Evolutionary conservation across 2,888 invertebrate genomes (phyloP), one percentile per base, ranked within the genome.

Genomic region (Pachymerium ferrugineum): DNA sequence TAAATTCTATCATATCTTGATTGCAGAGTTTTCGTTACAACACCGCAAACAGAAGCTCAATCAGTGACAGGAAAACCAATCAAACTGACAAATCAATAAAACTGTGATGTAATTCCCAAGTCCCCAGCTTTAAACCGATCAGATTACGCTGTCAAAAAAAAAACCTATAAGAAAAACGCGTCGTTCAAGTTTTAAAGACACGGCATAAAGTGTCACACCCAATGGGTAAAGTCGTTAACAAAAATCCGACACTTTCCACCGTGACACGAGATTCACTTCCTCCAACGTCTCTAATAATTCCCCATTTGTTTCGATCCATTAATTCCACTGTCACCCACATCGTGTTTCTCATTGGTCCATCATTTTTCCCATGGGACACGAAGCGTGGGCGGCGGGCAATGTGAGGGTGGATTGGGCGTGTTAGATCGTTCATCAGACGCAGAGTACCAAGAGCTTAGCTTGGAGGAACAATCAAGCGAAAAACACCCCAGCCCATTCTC

Each of bases 401-500:
- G 16, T n/a, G 47, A 10, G 10, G 19, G 47, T 19, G 22, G 47
- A n/a, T 54, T n/a, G 47, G 22, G 47, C 19, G 10, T 22, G 47
- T 19, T 22, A 22, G 22, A 54, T 54, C 47, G 47, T 54, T 22
- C 47, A 54, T 54, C 47, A 54, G 47, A 10, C 47, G 19, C 19
- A 54, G 47, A 54, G 47, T 22, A 19, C 22, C 19, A 2, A 16
- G 1, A 16, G 47, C 47, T 54, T 54, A 54, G 47, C 47, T 22
- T 54, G 6, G 22, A 54, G 47, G 47, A 22, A 54, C 47, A 54
- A 54, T 54, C 47, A 54, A 54, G 47, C 47, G 47, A 54, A 54
- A 54, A 54, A 54, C 47, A 42, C 42, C 47, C 22, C 3, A 4
- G 19, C 3, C 10, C 16, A 54, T 5, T 22, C 47, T 54, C 19